phyloP scores from a whole-genome alignment of 53 echinoderm and acorn worm genomes.

The Astropecten irregularis region DNA sequence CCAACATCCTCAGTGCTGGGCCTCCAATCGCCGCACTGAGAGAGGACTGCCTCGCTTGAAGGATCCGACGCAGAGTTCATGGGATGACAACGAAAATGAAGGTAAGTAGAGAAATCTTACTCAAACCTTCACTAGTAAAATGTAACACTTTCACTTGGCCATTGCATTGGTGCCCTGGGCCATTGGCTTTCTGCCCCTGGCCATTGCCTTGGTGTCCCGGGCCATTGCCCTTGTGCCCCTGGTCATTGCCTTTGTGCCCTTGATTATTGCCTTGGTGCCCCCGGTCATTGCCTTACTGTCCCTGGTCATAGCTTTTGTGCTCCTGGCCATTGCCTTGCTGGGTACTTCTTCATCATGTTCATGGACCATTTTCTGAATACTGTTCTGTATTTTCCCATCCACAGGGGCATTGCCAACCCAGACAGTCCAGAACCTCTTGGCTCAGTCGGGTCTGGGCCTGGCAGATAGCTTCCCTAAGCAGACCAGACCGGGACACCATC shows the following conservation, averaged over 20 bases:
- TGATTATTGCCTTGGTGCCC: too few species aligned
- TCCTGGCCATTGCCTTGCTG: too few species aligned
- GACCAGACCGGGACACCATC: conserved; percentile 3
- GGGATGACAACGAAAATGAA: conserved; percentile 17
- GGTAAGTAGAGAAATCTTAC: neutral
- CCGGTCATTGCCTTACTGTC: too few species aligned
- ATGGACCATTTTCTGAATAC: neutral
- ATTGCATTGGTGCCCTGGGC: too few species aligned
- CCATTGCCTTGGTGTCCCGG: too few species aligned
- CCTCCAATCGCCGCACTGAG: conserved; percentile 82
- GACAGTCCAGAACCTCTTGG: conserved; percentile 81
- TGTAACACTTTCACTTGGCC: neutral
- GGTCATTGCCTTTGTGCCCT: too few species aligned
- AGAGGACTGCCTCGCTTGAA: conserved; percentile 75
- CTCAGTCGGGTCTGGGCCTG: conserved; percentile 67
- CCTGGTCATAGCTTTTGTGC: too few species aligned
- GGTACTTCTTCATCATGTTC: too few species aligned
- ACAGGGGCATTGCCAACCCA: conserved; percentile 75
- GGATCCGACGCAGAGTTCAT: neutral
- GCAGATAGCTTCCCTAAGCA: conserved; percentile 50
- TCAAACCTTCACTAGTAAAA: neutral
- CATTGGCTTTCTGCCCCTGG: too few species aligned
- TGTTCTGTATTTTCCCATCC: neutral
- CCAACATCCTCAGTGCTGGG: conserved; percentile 98
- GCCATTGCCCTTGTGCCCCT: too few species aligned